Evolutionary conservation across 2,888 invertebrate species (phyloP).

Genomic region (Heteropelma amictum): DNA sequence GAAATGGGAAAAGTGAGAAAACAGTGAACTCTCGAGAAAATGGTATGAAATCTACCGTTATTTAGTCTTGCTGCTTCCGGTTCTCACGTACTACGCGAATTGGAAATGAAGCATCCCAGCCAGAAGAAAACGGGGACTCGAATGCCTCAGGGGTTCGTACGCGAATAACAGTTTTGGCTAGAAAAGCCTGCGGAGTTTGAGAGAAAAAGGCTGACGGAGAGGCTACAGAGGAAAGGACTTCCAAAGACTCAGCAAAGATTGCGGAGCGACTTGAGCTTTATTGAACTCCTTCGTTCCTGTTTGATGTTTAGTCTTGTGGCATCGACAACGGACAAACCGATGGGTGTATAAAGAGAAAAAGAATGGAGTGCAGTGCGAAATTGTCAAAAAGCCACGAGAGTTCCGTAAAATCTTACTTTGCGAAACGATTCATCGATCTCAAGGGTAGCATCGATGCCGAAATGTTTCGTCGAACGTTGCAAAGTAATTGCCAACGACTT

Average conservation of each 20-base stretch:
- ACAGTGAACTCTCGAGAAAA: slow-evolving; percentile 6
- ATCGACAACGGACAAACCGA: slow-evolving; percentile 36
- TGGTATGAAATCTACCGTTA: background rate
- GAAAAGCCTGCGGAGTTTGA: slow-evolving; percentile 8
- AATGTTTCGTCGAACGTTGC: too few species aligned
- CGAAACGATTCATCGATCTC: too few species aligned
- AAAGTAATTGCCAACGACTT: too few species aligned
- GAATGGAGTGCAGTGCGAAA: slow-evolving; percentile 32
- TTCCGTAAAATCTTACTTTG: too few species aligned
- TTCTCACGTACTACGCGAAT: slow-evolving; percentile 19
- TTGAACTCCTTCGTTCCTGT: slow-evolving; percentile 10
- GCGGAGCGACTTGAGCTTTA: background rate
- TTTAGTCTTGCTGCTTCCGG: background rate
- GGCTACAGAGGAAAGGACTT: slow-evolving; percentile 15
- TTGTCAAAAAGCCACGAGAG: too few species aligned
- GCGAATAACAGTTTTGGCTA: slow-evolving; percentile 44
- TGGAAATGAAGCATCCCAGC: slow-evolving; percentile 24
- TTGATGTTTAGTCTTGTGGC: slow-evolving; percentile 40
- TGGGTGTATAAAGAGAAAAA: background rate
- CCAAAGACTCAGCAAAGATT: slow-evolving; percentile 11
- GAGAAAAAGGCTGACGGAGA: slow-evolving; percentile 3
- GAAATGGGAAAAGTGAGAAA: background rate
- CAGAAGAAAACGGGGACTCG: slow-evolving; percentile 24
- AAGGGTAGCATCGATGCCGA: too few species aligned
- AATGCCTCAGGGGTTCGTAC: slow-evolving; percentile 18